phyloP scores from a whole-genome alignment of 1,140 invertebrate genomes.

The Eufriesea mexicana region DNA sequence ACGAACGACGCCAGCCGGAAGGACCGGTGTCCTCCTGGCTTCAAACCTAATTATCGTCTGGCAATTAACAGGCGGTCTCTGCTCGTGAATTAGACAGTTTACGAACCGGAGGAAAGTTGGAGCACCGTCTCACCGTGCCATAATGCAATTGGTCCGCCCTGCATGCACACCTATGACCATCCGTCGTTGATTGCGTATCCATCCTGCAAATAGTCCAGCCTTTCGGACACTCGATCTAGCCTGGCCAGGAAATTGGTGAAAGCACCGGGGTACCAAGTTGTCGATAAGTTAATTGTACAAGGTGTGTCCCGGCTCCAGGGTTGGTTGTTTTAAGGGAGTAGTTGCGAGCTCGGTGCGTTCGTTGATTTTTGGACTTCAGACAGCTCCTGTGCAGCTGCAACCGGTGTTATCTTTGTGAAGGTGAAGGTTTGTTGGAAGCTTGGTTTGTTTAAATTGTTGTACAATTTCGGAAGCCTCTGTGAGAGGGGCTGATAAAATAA shows the following conservation, averaged over 20 bases:
- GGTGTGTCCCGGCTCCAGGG: neutral
- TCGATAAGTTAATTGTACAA: constrained; percentile 24
- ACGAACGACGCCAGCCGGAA: constrained; percentile 25
- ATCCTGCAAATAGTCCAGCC: constrained; percentile 37
- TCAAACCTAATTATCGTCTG: constrained; percentile 67
- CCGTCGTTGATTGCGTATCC: constrained; percentile 59
- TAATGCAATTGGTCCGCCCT: constrained; percentile 62
- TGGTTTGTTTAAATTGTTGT: too few relatives aligned
- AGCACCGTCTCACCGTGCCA: constrained; percentile 28
- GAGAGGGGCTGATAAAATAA: too few relatives aligned
- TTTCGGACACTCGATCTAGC: constrained; percentile 28
- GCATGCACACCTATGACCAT: constrained; percentile 7
- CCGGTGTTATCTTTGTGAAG: too few relatives aligned
- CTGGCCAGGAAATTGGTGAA: constrained; percentile 29
- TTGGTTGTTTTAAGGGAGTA: neutral
- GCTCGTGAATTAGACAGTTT: constrained; percentile 64
- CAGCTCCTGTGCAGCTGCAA: too few relatives aligned
- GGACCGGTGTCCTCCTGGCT: constrained; percentile 27
- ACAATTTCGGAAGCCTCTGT: too few relatives aligned
- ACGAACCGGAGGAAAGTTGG: constrained; percentile 60
- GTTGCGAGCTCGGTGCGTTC: too few relatives aligned
- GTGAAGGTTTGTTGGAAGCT: too few relatives aligned
- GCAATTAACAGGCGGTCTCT: constrained; percentile 62
- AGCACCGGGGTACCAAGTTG: constrained; percentile 17
- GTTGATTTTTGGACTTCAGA: too few relatives aligned